phyloP scores from a whole-genome alignment of 2,113 vertebrate species.

The Notothenia rossii region DNA sequence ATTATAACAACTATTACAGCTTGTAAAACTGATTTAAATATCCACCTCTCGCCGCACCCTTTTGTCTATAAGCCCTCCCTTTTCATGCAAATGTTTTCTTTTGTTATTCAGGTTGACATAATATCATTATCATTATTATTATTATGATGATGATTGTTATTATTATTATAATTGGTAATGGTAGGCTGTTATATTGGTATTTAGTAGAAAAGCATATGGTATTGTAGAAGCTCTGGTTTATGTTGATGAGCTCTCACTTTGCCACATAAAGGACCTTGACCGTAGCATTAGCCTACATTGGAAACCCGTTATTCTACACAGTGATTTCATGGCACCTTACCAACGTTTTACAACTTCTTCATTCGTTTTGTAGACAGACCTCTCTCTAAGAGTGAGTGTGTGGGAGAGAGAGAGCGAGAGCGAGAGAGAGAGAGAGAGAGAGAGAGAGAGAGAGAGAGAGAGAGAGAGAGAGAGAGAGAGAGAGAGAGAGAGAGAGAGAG shows the following conservation, averaged over 20 bases:
- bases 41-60: not conserved
- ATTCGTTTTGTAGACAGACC: slow-evolving; percentile 8
- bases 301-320: slow-evolving; percentile 23
- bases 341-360: slow-evolving; percentile 58
- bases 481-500: no score
- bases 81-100: not conserved
- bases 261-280: slow-evolving; percentile 11
- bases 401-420: no score
- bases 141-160: not conserved
- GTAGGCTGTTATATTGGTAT: not conserved
- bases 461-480: slow-evolving; percentile 1
- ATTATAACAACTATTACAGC: no score
- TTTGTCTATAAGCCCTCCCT: not conserved
- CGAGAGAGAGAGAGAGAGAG: slow-evolving; percentile 2
- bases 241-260: slow-evolving; percentile 1
- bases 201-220: not conserved
- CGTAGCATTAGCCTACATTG: not conserved
- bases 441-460: no score
- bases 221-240: not conserved
- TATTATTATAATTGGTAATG: not conserved
- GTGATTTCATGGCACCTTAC: slow-evolving; percentile 40
- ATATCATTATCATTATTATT: not conserved
- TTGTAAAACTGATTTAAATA: slow-evolving; percentile 2
- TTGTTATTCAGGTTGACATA: not conserved
- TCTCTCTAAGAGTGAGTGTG: not conserved